Evolutionary conservation across 2,797 vertebrate species (phyloP), one percentile per base, ranked within the genome.

Genomic region (Sebastes steindachneri): DNA sequence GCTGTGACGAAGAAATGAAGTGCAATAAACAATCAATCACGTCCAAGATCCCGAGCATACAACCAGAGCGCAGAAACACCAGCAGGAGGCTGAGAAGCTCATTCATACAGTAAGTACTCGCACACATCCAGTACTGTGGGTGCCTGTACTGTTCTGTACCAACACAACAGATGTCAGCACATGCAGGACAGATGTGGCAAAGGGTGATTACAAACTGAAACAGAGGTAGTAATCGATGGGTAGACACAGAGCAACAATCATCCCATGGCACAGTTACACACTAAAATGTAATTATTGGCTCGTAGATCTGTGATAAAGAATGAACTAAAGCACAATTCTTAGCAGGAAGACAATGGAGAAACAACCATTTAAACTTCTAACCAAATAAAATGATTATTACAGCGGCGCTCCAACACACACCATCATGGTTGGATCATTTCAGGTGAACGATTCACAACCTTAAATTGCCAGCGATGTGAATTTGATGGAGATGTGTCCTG

Each of bases 31-130:
- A 15, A 35, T 64, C 72, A 54, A 4, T 54, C 53, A 37, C 5
- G 4, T 19, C 51, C 17, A 76, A 51, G 19, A 62, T 35, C 54
- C 35, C 6, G 66, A 21, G 3, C 62, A 73, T 10, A 53, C 75
- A 75, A 48, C 0, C 68, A 68, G 59, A 62, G 48, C 65, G 71
- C 51, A 68, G 2, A 72, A 15, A 25, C 21, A 48, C 2, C 55
- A 31, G 28, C 68, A 72, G 69, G 73, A 83, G 72, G 70, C 15
- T 4, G 62, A 76, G 76, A 63, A 75, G 73, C 65, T 72, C 45
- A 29, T 48, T 48, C 41, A 48, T 19, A 48, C 15, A 15, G 41
- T 45, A 45, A 17, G 1, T 2, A 53, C 17, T 21, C 12, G 11
- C 25, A 48, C 7, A 17, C 9, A 59, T n/a, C 33, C 19, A 60